Conservation (phyloP, 2,888 invertebrate species). For the Amitus sp. region DNA sequence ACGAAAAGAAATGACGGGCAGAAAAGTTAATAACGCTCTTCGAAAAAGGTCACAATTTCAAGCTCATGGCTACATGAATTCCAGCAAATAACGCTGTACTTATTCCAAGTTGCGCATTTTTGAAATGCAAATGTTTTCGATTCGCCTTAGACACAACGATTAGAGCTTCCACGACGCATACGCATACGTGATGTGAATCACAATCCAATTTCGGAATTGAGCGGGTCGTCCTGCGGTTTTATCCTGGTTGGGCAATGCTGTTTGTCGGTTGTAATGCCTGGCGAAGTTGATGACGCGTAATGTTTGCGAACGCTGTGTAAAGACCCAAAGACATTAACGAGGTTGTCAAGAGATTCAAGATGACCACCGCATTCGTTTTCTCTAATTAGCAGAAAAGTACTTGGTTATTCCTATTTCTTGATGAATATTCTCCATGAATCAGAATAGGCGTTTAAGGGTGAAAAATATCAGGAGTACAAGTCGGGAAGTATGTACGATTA, state of each 20-base stretch:
- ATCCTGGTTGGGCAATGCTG: slow-evolving; percentile 25
- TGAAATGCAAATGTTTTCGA: slow-evolving; percentile 48
- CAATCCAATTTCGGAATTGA: slow-evolving; percentile 36
- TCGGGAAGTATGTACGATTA: too few relatives aligned
- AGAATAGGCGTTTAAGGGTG: too few relatives aligned
- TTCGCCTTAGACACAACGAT: slow-evolving; percentile 50
- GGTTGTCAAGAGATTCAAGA: neutral
- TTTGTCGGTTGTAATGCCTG: slow-evolving; percentile 32
- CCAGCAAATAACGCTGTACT: neutral
- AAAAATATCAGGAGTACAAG: too few relatives aligned
- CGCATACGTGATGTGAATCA: slow-evolving; percentile 41
- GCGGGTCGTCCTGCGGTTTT: slow-evolving; percentile 36
- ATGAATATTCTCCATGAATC: too few relatives aligned
- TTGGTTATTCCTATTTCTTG: too few relatives aligned
- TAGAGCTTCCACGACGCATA: slow-evolving; percentile 44
- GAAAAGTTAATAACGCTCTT: neutral
- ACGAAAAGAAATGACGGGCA: neutral
- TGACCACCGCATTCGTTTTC: neutral
- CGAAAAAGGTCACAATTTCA: neutral
- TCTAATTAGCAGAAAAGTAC: too few relatives aligned
- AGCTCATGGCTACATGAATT: neutral
- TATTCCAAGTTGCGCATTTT: slow-evolving; percentile 26
- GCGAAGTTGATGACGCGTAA: slow-evolving; percentile 35
- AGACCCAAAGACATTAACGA: neutral
- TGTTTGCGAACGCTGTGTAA: slow-evolving; percentile 31